Conservation (phyloP, 2,113 vertebrate genomes). For the Hippocampus zosterae region DNA sequence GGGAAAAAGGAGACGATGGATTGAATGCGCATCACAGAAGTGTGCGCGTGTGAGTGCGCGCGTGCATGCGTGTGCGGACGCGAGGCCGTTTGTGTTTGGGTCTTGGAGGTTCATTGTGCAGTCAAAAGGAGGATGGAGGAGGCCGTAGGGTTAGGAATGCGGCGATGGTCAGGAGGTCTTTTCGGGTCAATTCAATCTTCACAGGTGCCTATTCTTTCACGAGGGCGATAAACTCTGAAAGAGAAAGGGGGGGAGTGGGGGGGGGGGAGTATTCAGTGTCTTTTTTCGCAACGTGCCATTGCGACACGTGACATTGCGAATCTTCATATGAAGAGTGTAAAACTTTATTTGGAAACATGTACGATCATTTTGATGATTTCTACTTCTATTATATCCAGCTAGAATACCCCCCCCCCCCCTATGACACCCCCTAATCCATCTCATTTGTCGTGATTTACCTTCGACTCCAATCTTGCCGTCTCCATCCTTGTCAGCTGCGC, state of each 20-base stretch:
- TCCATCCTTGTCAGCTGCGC: conserved; percentile 92
- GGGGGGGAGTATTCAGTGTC: too few species aligned
- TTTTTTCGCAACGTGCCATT: background rate
- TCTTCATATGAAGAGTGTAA: too few species aligned
- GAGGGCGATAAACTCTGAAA: conserved; percentile 70
- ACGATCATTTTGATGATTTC: background rate
- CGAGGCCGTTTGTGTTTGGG: conserved; percentile 13
- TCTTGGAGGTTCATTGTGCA: conserved; percentile 30
- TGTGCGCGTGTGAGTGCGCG: conserved; percentile 26
- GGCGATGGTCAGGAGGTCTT: conserved; percentile 18
- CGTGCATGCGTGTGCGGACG: conserved; percentile 4
- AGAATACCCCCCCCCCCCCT: background rate
- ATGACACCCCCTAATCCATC: background rate
- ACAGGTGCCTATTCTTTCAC: conserved; percentile 64
- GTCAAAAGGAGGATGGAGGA: conserved; percentile 43
- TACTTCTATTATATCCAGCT: too few species aligned
- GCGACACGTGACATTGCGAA: background rate
- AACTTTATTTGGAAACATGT: too few species aligned
- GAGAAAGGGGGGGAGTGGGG: background rate
- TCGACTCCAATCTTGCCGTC: conserved; percentile 93
- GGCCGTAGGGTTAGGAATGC: conserved; percentile 29
- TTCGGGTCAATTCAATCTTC: conserved; percentile 16
- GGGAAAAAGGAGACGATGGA: conserved; percentile 63
- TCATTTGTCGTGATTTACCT: conserved; percentile 70
- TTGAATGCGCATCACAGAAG: conserved; percentile 3